Percentiles rank a stretch among this genome's conserved stretches.
These are phyloP conservation scores for Carposina sasakii DNA, from an alignment of 1,140 invertebrate genomes.

Conservation along the genomic window DNA sequence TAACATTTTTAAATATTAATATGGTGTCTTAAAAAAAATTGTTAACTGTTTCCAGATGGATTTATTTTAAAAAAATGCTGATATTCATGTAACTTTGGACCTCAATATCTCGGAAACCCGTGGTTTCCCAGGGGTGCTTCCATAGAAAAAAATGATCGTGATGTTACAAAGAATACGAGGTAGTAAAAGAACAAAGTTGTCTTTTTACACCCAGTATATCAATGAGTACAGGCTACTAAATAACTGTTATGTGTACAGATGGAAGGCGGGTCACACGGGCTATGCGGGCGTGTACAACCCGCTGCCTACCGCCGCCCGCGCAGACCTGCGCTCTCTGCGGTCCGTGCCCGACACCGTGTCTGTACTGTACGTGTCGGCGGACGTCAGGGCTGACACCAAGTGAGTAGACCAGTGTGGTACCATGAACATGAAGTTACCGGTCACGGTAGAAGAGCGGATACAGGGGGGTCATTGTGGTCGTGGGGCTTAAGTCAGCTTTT, in stretches of 20 bases:
- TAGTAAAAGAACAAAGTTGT: neutral
- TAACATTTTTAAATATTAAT: too few species aligned
- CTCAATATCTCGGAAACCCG: neutral
- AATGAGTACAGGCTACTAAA: neutral
- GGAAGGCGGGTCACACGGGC: constrained; percentile 44
- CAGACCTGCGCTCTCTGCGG: constrained; percentile 26
- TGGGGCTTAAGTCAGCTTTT: neutral
- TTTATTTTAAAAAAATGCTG: neutral
- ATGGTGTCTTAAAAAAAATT: too few species aligned
- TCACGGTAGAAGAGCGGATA: too few species aligned
- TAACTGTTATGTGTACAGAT: constrained; percentile 22
- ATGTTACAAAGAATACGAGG: neutral
- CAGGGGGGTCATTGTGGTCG: too few species aligned
- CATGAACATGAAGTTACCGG: neutral
- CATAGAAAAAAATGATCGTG: neutral
- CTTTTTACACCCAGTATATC: neutral
- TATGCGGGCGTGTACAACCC: constrained; percentile 47
- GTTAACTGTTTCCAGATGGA: too few species aligned
- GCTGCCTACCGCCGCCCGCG: constrained; percentile 15
- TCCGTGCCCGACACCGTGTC: constrained; percentile 30
- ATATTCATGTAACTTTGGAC: neutral
- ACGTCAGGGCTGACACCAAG: constrained; percentile 22
- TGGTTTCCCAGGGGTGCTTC: neutral
- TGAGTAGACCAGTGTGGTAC: constrained; percentile 15
- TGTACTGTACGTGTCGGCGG: constrained; percentile 31